Evolutionary conservation across 1,140 invertebrate species (phyloP).

Genomic region (Phortica variegata): DNA sequence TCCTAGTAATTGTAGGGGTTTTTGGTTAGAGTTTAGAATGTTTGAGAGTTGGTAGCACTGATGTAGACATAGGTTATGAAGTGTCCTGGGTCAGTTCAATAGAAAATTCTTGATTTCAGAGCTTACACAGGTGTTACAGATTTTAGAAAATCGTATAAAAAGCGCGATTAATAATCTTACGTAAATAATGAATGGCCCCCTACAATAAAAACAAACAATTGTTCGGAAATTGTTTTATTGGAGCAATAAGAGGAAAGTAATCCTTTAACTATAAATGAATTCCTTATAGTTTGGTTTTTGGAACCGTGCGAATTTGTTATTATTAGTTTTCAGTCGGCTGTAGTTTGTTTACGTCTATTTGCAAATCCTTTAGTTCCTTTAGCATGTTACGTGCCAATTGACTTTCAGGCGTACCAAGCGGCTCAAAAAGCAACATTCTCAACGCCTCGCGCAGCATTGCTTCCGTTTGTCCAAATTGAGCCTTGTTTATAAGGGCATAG

Average conservation of each 20-base stretch:
- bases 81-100: too few species aligned
- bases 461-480: conserved; percentile 61
- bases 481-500: conserved; percentile 34
- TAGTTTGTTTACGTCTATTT: conserved; percentile 59
- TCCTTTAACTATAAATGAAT: neutral
- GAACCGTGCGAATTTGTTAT: too few species aligned
- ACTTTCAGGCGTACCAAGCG: conserved; percentile 70
- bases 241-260: neutral
- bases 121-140: too few species aligned
- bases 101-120: too few species aligned
- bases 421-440: conserved; percentile 70
- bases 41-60: too few species aligned
- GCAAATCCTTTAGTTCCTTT: conserved; percentile 65
- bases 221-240: neutral
- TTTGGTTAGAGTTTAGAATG: too few species aligned
- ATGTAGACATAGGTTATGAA: too few species aligned
- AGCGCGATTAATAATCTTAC: too few species aligned
- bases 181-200: too few species aligned
- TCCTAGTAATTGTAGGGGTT: too few species aligned
- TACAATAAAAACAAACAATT: too few species aligned
- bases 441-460: conserved; percentile 64
- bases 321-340: neutral
- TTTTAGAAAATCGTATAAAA: too few species aligned
- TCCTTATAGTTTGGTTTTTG: conserved; percentile 9
- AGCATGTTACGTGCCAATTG: conserved; percentile 66